Evolutionary conservation across 53 echinoderm and acorn worm species (phyloP), one percentile per base, ranked within the genome.

Genomic region (Hippasteria phrygiana): DNA sequence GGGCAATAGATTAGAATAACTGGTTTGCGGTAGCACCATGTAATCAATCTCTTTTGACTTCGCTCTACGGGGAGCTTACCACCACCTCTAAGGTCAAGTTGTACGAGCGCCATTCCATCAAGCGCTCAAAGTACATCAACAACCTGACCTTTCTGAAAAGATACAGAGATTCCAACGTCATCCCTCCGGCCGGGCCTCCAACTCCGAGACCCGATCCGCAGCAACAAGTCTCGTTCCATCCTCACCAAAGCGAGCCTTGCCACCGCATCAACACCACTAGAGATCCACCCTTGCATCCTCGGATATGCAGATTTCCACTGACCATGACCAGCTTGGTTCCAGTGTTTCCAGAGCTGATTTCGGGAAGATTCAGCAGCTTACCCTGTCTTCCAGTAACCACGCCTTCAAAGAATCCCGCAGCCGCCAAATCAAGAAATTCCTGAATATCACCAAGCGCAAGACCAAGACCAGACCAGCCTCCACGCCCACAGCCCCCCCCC

Each of bases 41-140:
- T n/a, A n/a, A n/a, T n/a, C n/a, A 45, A 45, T 45, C 46, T 11
- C 11, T 7, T 14, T 14, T 28, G 9, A 65, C 65, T 65, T 65
- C 17, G 65, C 65, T 32, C 65, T 65, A 65, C 65, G 65, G 65
- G 65, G 17, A 8, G 65, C 65, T 9, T 28, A n/a, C 17, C 14
- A 65, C 65, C 27, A 28, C 65, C 27, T 65, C 65, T 65, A 65
- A 45, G 6, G 65, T 65, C 17, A 65, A 16, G 32, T 6, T 28
- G 32, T 65, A 28, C 14, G 65, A 65, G 65, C 65, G 65, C 32
- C 65, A 65, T 26, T 65, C 27, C 65, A 65, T 8, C 32, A 65
- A 65, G 32, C 65, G 14, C 5, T 26, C 65, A 32, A 65, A 14
- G 32, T 16, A 9, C 5, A 65, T 65, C 32, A 65, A 65, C 65